Evolutionary conservation across 1,140 invertebrate species (phyloP).

Genomic region (Drosophila repletoides): DNA sequence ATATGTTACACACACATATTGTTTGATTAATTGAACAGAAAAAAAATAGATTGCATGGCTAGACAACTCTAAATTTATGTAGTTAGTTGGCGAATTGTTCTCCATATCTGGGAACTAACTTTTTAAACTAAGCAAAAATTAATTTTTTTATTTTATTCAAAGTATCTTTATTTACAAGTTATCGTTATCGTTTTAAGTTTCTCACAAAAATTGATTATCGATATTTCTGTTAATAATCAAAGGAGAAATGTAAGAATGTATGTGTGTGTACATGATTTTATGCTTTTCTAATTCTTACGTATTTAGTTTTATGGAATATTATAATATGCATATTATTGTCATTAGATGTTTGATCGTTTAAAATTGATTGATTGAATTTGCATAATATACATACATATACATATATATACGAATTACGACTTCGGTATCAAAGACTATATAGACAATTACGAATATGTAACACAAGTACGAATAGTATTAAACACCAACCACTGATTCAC

Average conservation of each 20-base stretch:
- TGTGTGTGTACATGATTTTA: slow-evolving; percentile 61
- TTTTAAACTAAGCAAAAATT: slow-evolving; percentile 10
- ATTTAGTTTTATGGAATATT: slow-evolving; percentile 46
- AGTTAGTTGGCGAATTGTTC: not conserved
- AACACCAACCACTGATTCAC: slow-evolving; percentile 78
- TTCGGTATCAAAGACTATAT: slow-evolving; percentile 76
- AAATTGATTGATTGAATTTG: slow-evolving; percentile 57
- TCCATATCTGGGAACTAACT: not conserved
- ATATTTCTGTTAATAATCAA: slow-evolving; percentile 11
- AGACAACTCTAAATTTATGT: not conserved
- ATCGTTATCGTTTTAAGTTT: not conserved
- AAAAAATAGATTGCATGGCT: slow-evolving; percentile 3
- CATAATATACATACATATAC: slow-evolving; percentile 55
- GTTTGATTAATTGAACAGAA: slow-evolving; percentile 13
- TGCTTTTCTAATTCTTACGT: slow-evolving; percentile 64
- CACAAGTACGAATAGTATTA: slow-evolving; percentile 81
- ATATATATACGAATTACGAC: slow-evolving; percentile 65
- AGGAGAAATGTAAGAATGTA: slow-evolving; percentile 37
- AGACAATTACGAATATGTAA: slow-evolving; percentile 77
- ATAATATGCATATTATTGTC: slow-evolving; percentile 64
- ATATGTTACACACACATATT: slow-evolving; percentile 57
- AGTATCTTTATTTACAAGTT: slow-evolving; percentile 24
- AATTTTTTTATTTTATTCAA: slow-evolving; percentile 1
- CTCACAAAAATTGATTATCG: not conserved
- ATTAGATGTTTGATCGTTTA: slow-evolving; percentile 63